Evolutionary conservation across 2,113 vertebrate species (phyloP), one percentile per base, ranked within the genome.

Genomic region (Bucco capensis): DNA sequence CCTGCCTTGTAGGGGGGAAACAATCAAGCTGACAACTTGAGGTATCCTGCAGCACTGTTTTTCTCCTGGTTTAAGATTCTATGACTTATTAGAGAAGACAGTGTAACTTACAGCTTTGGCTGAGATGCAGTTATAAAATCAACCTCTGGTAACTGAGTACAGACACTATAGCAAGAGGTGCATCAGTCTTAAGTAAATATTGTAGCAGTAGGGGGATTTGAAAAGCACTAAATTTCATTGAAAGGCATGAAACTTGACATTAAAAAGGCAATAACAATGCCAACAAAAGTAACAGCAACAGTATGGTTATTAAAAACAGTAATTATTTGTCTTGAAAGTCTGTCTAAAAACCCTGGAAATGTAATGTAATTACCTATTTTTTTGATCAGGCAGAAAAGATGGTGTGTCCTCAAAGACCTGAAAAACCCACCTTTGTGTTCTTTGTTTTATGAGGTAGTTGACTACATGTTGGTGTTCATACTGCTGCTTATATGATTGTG

Each of bases 101-200:
- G 62, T 53, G 21, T 92, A 12, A 91, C 90, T 89, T 94, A 93
- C 81, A 93, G 37, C 61, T 91, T 93, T 1, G 0, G 23, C 57
- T 92, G 84, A 89, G 70, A 82, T 46, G 84, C 22, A 85, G 81
- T 84, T 84, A 91, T 89, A 92, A 94, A 95, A 94, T 84, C 87
- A 87, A 15, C 81, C 78, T 84, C 46, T 2, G 47, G 81, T 90
- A 94, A 93, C 72, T 90, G 80, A 90, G 81, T 72, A 69, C 54
- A 92, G 89, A 61, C 83, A 66, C 73, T 67, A 35, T 9, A 84
- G 77, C 61, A 88, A 92, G 77, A 95, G 84, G 49, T 90, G 33
- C 21, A 79, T 72, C 62, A 46, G 73, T 75, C 84, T 90, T 76
- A 66, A 76, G 72, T 74, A 92, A 94, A 92, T 75, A 86, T 19